Evolutionary conservation across 92 coral and sea anemone genomes (phyloP).

Genomic region (Porites lobata): DNA sequence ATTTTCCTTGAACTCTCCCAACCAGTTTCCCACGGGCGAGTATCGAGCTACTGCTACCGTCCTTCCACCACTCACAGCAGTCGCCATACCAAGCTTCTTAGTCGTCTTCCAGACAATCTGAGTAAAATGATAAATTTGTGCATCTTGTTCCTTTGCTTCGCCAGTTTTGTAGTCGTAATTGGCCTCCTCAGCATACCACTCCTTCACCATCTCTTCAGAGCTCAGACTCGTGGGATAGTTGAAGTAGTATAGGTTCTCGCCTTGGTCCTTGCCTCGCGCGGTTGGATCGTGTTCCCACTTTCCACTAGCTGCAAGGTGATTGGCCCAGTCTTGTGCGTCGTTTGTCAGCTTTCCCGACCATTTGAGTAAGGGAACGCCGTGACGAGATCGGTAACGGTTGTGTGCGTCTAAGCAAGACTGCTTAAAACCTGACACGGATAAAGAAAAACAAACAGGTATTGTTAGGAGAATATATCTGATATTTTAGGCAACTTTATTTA

Average conservation of each 20-base stretch:
- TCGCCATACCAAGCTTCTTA: slow-evolving; percentile 73
- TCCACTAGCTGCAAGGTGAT: slow-evolving; percentile 39
- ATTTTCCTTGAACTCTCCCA: slow-evolving; percentile 23
- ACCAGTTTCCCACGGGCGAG: slow-evolving; percentile 59
- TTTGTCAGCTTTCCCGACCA: slow-evolving; percentile 63
- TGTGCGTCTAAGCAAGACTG: slow-evolving; percentile 50
- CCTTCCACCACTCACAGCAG: slow-evolving; percentile 52
- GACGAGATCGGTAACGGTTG: slow-evolving; percentile 56
- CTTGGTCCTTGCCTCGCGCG: slow-evolving; percentile 54
- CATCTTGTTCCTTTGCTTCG: slow-evolving; percentile 26
- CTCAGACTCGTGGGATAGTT: slow-evolving; percentile 39
- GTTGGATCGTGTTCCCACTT: slow-evolving; percentile 53
- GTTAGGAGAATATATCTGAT: neutral
- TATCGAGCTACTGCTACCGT: slow-evolving; percentile 71
- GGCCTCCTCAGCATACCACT: slow-evolving; percentile 68
- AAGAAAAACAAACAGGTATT: neutral
- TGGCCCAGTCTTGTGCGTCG: slow-evolving; percentile 72
- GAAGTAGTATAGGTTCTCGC: slow-evolving; percentile 69
- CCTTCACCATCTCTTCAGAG: slow-evolving; percentile 62
- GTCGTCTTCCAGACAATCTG: slow-evolving; percentile 73
- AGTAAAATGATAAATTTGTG: slow-evolving; percentile 58
- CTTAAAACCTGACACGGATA: slow-evolving; percentile 16
- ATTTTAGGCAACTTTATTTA: too few species aligned
- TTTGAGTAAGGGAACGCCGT: slow-evolving; percentile 56
- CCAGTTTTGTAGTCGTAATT: slow-evolving; percentile 65